Evolutionary conservation across 2,888 invertebrate species (phyloP), one percentile per base, ranked within the genome.

Genomic region (Podabrus alpinus): DNA sequence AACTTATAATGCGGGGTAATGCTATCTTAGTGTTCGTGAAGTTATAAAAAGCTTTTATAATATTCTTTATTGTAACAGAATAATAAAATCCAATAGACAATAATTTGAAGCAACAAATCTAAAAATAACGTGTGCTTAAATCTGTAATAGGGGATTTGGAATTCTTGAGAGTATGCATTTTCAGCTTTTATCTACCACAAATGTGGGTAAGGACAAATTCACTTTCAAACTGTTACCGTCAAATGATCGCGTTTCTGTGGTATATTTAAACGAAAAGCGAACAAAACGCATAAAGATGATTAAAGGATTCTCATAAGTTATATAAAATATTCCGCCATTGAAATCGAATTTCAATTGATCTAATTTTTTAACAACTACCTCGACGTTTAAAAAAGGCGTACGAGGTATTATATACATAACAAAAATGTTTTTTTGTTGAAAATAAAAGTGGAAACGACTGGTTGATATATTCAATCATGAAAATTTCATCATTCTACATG

Each of bases 181-280:
- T 69, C 73, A 69, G 73, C 66, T 69, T 73, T 73, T 73, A 73
- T 73, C 66, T 69, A 66, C 73, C 73, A 69, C 73, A 69, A 73
- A 73, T 69, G 66, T 69, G 73, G 69, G 62, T 19, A 73, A 73
- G 15, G 73, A 73, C 73, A 73, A 73, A 73, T 73, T 73, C 73
- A 73, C 73, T 73, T 73, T 73, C 69, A 60, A 60, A 24, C 69
- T 69, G 69, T 69, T 73, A 73, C 66, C 68, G 73, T 66, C 66
- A 62, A 73, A 73, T 66, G 73, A 69, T 60, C 69, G 69, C 66
- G 45, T 25, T 25, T 68, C 59, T 15, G 25, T 15, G 17, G 25
- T 67, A 25, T 17, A 68, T 17, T 17, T 59, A 68, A 68, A 68
- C 68, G 17, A 68, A 68, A 68, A 19, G 15, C 29, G 71, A 71